phyloP scores from a whole-genome alignment of 2,797 vertebrate genomes.

The Mastacembelus armatus region DNA sequence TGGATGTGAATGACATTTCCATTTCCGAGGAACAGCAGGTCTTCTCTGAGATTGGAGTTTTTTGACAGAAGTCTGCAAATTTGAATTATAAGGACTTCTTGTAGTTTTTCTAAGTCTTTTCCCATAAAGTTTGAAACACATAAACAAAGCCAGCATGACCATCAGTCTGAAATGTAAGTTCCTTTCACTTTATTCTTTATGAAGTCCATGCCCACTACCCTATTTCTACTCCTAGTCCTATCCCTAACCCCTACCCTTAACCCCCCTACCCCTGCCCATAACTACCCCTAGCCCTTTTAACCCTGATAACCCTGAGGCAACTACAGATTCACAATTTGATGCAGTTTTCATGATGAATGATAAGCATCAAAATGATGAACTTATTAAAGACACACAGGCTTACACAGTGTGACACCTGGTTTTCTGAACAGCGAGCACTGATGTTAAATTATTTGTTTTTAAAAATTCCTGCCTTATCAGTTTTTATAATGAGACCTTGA shows the following conservation, averaged over 20 bases:
- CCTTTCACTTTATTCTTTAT: conserved; percentile 5
- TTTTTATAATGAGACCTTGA: conserved; percentile 6
- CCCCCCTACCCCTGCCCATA: no score
- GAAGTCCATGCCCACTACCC: no score
- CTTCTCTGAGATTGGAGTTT: conserved; percentile 50
- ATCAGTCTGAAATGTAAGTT: conserved; percentile 21
- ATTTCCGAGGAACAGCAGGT: conserved; percentile 59
- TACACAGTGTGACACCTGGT: conserved; percentile 8
- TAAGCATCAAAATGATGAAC: neutral
- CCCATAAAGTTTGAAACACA: conserved; percentile 25
- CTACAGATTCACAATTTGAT: neutral
- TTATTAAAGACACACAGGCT: neutral
- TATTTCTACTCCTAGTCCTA: no score
- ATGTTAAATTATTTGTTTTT: neutral
- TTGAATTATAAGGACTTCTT: conserved; percentile 40
- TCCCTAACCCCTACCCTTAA: no score
- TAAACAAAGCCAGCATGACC: neutral
- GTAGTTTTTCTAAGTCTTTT: conserved; percentile 23
- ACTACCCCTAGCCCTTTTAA: no score
- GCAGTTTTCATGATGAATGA: neutral
- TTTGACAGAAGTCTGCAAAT: conserved; percentile 47
- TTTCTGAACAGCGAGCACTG: neutral
- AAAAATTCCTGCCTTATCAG: neutral
- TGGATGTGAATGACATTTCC: conserved; percentile 68
- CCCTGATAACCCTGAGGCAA: no score